Base-by-base conservation (phyloP, 2,888 invertebrate species). In the Netelia inedita region DNA sequence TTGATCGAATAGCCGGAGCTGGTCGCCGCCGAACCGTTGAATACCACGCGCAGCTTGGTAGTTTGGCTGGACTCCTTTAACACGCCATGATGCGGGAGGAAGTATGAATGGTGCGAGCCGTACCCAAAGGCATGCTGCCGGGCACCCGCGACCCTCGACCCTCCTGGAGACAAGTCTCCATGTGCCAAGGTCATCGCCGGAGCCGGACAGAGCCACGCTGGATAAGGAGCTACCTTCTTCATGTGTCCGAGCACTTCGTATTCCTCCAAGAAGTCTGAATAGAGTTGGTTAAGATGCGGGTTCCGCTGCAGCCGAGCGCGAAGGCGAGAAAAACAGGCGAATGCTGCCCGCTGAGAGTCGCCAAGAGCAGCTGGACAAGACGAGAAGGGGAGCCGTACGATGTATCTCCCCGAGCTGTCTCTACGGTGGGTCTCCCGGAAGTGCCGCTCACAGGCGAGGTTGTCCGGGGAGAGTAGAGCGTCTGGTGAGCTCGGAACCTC, bases 381-480 rank as follows among this genome's bases (percentile, higher is more conserved):
- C n/a, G n/a, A n/a, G n/a, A n/a, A n/a, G n/a, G n/a, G n/a, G n/a
- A n/a, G n/a, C n/a, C n/a, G n/a, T n/a, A n/a, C n/a, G n/a, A n/a
- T n/a, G n/a, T n/a, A n/a, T n/a, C n/a, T n/a, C n/a, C n/a, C n/a
- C n/a, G n/a, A n/a, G n/a, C n/a, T n/a, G n/a, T n/a, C n/a, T n/a
- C n/a, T n/a, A n/a, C n/a, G n/a, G n/a, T n/a, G n/a, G n/a, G n/a
- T n/a, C n/a, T n/a, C n/a, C n/a, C n/a, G n/a, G n/a, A n/a, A n/a
- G 59, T 82, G 72, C 9, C 28, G 16, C n/a, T 78, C 82, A 11
- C 82, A 82, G 9, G 53, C 63, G 8, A 1, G 55, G 9, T 82
- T 71, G 0, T 19, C 78, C 1, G 41, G 46, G 1, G 35, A 19
- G 2, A 78, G 63, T 0, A 8, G 41, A 3, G 35, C 2, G 10